A percentile compares a stretch with the other conserved stretches of the same genome.
Evolutionary conservation across 2,888 invertebrate genomes (phyloP).

Genomic region (Julus scandinavius): DNA sequence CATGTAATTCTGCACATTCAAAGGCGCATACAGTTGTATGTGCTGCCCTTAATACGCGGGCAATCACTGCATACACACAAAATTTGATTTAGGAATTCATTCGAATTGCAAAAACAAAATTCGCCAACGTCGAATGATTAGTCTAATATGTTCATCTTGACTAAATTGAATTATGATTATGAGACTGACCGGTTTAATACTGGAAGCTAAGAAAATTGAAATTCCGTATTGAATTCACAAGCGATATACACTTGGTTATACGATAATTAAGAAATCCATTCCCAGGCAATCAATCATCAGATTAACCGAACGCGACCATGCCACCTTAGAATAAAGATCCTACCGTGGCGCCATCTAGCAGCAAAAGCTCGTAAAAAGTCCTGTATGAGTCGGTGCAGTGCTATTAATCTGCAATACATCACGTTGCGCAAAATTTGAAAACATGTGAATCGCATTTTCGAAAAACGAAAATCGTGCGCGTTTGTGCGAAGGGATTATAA

Average conservation of each 20-base stretch:
- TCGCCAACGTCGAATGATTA: too few species aligned
- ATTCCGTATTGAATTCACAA: neutral
- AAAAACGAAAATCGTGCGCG: constrained; percentile 29
- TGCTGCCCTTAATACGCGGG: neutral
- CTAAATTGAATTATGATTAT: too few species aligned
- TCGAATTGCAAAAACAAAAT: too few species aligned
- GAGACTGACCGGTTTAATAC: too few species aligned
- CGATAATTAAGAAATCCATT: neutral
- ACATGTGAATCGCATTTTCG: constrained; percentile 41
- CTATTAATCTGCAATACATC: neutral
- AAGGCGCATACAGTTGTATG: neutral
- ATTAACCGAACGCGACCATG: neutral
- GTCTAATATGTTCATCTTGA: too few species aligned
- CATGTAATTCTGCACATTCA: too few species aligned
- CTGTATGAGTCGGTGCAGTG: neutral
- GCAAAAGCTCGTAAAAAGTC: neutral
- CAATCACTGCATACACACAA: constrained; percentile 10
- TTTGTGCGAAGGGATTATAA: neutral
- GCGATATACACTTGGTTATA: neutral
- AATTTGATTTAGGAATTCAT: too few species aligned
- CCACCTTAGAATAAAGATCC: neutral
- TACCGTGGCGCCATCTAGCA: neutral
- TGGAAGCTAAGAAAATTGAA: neutral
- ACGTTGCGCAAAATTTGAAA: neutral
- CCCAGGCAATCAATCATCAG: constrained; percentile 20